Base-by-base conservation (phyloP, 2,797 vertebrate species). In the Crenuchus spilurus region DNA sequence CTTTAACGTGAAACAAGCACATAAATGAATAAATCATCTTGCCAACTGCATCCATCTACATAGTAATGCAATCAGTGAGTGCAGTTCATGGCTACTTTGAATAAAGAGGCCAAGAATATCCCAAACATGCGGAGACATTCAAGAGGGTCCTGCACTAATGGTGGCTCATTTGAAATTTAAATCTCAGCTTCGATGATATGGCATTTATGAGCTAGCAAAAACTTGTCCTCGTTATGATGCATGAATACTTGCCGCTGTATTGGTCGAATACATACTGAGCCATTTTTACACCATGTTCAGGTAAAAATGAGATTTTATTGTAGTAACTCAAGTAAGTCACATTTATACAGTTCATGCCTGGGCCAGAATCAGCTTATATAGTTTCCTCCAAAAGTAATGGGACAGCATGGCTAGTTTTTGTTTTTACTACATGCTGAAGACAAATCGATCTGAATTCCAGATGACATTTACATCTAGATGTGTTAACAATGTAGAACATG, bases 31-130 rank as follows among this genome's bases (percentile, higher is more conserved):
- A 66, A 70, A 72, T 78, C 64, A 70, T 44, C 75, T 20, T 52
- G 24, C 30, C 44, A 70, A 37, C 28, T 74, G 54, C 77, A 79
- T 79, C 71, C 66, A 74, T 77, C 79, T 85, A 72, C 80, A 82
- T 80, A 82, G 67, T 74, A 79, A 86, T 82, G 75, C 67, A 85
- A 85, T 84, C 73, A 85, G 71, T 33, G 9, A 65, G 67, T 73
- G 60, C 13, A 35, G 64, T 39, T 20, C 44, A 33, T 75, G 64
- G 62, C 77, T 79, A 62, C 77, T 76, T 76, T 77, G 39, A 79
- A 80, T 54, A 64, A 76, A 77, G 63, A 67, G 67, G 65, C 69
- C 49, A 55, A 75, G 66, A 80, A 55, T 63, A 74, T 44, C 60
- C 76, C 49, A 57, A 61, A 71, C 75, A 65, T 22, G 55, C 35